Percentiles rank a stretch among this genome's conserved stretches.
phyloP scores from a whole-genome alignment of 2,113 vertebrate species.

The Oryzias javanicus region DNA sequence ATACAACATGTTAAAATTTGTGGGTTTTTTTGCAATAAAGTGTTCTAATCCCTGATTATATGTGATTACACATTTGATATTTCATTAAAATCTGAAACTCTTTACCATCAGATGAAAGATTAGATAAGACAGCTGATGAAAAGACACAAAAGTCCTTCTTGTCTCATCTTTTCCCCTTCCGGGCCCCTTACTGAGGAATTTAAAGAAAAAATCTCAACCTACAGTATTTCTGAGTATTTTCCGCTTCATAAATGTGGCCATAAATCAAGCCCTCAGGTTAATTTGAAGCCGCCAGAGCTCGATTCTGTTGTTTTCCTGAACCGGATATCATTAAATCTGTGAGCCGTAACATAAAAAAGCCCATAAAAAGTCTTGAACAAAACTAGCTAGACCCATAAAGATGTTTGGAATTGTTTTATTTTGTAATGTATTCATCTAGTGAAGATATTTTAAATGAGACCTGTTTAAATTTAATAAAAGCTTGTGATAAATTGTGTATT shows the following conservation, averaged over 20 bases:
- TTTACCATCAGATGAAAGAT: constrained; percentile 21
- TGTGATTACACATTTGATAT: too few relatives aligned
- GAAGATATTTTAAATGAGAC: too few relatives aligned
- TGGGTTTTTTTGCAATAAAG: too few relatives aligned
- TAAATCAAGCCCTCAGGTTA: constrained; percentile 36
- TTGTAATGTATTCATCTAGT: neutral
- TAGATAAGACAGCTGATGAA: constrained; percentile 12
- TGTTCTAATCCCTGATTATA: too few relatives aligned
- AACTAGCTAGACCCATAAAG: neutral
- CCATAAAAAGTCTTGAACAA: neutral
- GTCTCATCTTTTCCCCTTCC: neutral
- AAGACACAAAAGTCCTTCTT: neutral
- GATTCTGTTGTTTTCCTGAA: constrained; percentile 1
- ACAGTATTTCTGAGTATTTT: constrained; percentile 37
- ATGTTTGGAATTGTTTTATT: neutral
- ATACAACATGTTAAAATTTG: too few relatives aligned
- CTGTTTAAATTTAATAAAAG: too few relatives aligned
- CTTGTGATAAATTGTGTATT: too few relatives aligned
- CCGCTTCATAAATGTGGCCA: constrained; percentile 30
- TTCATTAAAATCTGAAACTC: constrained; percentile 21
- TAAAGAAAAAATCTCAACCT: too few relatives aligned
- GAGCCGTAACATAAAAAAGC: neutral
- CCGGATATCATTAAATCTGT: constrained; percentile 6
- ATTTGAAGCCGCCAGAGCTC: constrained; percentile 19
- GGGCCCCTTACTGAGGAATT: neutral